Conservation (phyloP, 1,140 invertebrate genomes). For the Geopemphigus sp. region DNA sequence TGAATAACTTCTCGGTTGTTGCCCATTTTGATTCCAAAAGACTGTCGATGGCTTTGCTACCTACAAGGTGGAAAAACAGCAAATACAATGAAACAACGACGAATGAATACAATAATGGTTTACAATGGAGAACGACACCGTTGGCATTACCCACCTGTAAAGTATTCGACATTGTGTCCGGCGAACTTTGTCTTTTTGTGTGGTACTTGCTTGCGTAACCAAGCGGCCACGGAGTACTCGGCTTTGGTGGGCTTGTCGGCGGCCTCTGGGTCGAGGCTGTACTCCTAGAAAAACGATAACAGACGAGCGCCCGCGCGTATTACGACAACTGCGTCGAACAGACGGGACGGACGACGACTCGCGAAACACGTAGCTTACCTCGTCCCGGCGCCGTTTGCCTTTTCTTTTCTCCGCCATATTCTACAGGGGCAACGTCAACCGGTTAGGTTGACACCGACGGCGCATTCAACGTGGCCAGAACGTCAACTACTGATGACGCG, state of each 20-base stretch:
- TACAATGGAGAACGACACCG: no score
- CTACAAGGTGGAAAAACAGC: conserved; percentile 56
- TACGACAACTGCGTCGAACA: no score
- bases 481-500: not conserved
- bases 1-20: conserved; percentile 75
- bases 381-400: conserved; percentile 58
- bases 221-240: conserved; percentile 90
- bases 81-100: not conserved
- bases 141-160: conserved; percentile 68
- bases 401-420: conserved; percentile 72
- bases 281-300: conserved; percentile 63
- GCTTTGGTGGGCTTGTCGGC: conserved; percentile 81
- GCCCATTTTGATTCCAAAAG: conserved; percentile 87
- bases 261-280: conserved; percentile 55
- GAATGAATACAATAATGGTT: no score
- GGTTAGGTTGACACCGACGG: no score
- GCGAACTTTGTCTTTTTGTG: conserved; percentile 93
- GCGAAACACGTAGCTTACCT: conserved; percentile 61
- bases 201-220: conserved; percentile 87
- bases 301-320: no score
- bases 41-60: conserved; percentile 84
- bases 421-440: not conserved
- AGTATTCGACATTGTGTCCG: conserved; percentile 95
- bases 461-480: no score
- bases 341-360: not conserved